Percentiles rank a stretch among this genome's conserved stretches.
These are phyloP conservation scores for Sinonovacula constricta DNA, from an alignment of 1,140 invertebrate species.

Conservation along the genomic window DNA sequence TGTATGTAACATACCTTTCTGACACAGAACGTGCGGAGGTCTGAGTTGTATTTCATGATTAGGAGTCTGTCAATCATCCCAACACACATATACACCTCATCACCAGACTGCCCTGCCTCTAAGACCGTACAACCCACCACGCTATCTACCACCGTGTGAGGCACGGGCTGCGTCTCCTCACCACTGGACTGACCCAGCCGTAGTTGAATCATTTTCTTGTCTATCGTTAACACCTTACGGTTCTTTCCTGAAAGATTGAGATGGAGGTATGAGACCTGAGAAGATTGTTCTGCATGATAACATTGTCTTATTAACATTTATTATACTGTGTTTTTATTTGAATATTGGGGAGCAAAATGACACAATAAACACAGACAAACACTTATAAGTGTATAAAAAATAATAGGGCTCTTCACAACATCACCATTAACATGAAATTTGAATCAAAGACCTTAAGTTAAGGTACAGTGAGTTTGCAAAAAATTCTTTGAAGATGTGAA, in stretches of 20 bases:
- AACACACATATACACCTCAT: slow-evolving; percentile 81
- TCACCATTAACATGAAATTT: no score
- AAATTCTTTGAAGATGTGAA: no score
- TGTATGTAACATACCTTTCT: slow-evolving; percentile 74
- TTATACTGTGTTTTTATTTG: neutral
- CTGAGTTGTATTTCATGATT: slow-evolving; percentile 76
- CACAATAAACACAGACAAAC: neutral
- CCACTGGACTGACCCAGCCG: slow-evolving; percentile 80
- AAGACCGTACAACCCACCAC: slow-evolving; percentile 84
- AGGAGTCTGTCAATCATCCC: slow-evolving; percentile 84
- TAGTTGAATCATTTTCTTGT: slow-evolving; percentile 83
- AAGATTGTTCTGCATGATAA: neutral
- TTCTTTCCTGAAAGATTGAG: slow-evolving; percentile 82
- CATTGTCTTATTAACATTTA: neutral
- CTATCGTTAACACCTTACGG: slow-evolving; percentile 83
- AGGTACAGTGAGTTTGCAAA: no score
- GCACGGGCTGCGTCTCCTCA: slow-evolving; percentile 81
- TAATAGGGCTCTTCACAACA: no score
- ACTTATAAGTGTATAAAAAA: no score
- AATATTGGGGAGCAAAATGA: neutral
- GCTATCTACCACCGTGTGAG: slow-evolving; percentile 79
- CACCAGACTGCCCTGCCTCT: slow-evolving; percentile 78
- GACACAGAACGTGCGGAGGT: slow-evolving; percentile 70
- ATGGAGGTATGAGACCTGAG: neutral
- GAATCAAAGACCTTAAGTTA: no score